Conservation (phyloP, 2,113 vertebrate species). For the Pagrus major region DNA sequence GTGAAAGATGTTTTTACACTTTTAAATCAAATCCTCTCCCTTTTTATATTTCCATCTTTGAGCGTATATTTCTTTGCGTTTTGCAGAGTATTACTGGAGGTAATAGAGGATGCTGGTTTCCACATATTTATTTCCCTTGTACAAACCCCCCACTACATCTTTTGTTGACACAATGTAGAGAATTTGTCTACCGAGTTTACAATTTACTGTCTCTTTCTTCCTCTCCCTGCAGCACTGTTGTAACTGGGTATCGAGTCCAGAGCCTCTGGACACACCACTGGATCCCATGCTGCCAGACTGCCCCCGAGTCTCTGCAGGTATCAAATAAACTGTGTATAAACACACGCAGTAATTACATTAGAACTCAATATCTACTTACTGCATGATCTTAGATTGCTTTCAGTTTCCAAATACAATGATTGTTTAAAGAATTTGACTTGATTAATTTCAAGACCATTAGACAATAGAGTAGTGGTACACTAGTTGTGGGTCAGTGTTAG, state of each 20-base stretch:
- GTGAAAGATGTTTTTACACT: not conserved
- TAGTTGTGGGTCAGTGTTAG: not conserved
- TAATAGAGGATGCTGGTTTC: not conserved
- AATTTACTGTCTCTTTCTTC: not conserved
- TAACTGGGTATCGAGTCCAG: slow-evolving; percentile 97
- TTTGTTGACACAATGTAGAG: not conserved
- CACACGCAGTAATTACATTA: not conserved
- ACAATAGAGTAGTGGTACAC: not conserved
- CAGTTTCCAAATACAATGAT: not conserved
- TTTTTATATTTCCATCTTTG: not conserved
- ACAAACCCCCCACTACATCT: not conserved
- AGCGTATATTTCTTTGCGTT: not conserved
- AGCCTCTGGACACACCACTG: slow-evolving; percentile 92
- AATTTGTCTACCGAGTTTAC: not conserved
- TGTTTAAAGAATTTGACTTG: not conserved
- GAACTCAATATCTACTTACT: not conserved
- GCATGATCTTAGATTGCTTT: not conserved
- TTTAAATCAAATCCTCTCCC: not conserved
- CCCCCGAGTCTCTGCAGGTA: slow-evolving; percentile 97
- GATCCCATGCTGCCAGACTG: slow-evolving; percentile 97
- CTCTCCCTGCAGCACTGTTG: slow-evolving; percentile 89
- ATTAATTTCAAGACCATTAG: slow-evolving; percentile 1
- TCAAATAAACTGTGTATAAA: slow-evolving; percentile 4
- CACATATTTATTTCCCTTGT: not conserved
- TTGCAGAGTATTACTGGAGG: not conserved